Evolutionary conservation across 2,888 invertebrate species (phyloP), one percentile per base, ranked within the genome.

Genomic region (Idaea straminata): DNA sequence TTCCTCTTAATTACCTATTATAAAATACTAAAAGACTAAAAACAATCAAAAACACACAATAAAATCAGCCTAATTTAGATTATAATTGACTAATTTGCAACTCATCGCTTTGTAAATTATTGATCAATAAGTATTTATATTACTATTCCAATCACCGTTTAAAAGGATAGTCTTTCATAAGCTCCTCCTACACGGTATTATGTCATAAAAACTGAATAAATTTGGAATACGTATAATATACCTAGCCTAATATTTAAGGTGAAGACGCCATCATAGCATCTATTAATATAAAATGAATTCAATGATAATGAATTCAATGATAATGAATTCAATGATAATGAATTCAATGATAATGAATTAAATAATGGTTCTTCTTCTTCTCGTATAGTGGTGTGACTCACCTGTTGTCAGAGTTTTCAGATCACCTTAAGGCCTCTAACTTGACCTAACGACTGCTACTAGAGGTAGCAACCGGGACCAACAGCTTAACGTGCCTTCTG

Each of bases 171-270:
- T 47, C 47, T 47, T 47, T 47, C 47, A 7, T 47, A 47, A 47
- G 47, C 47, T 47, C 47, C 47, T 47, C 47, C 47, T 47, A 47
- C 62, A 63, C 61, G 66, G 63, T 59, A 63, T 63, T 63, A 63
- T 58, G 61, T 66, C 66, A 66, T 66, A 61, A 66, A 66, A 59
- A 66, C 59, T 61, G 63, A 61, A 66, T 63, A 61, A 47, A 36
- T 13, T 13, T 47, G 13, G 10, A 47, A 47, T 47, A 47, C 10
- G 47, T 47, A 47, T 47, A 47, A 47, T 13, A 47, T 47, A 47
- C 10, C 47, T 47, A 47, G 47, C 2, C 2, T 7, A 47, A 7
- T 47, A 47, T 47, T 47, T 47, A 47, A 47, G 13, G 47, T 13
- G 47, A 47, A 47, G 47, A 47, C 47, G 47, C 2, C 13, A 47